Evolutionary conservation across 2,113 vertebrate genomes (phyloP).

Genomic region (Myotis yumanensis): DNA sequence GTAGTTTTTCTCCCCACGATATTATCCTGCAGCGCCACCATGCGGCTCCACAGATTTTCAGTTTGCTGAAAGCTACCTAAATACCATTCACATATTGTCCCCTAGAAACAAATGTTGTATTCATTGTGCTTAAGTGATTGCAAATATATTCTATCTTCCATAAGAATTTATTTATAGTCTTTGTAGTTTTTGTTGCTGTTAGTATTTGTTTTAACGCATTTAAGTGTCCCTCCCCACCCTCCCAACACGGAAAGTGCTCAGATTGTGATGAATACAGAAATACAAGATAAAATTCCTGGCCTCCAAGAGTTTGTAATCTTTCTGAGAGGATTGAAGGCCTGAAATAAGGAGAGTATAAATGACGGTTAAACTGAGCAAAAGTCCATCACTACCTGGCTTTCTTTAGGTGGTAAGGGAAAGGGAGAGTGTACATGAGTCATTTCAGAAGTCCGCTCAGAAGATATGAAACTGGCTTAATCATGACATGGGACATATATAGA

Average conservation of each 20-base stretch:
- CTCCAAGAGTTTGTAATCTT: neutral
- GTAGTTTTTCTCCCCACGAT: neutral
- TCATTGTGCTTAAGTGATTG: neutral
- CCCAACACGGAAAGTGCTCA: neutral
- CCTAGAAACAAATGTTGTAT: neutral
- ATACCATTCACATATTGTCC: neutral
- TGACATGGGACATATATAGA: neutral
- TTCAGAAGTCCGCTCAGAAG: neutral
- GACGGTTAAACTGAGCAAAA: neutral
- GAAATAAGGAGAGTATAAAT: neutral
- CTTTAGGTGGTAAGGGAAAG: neutral
- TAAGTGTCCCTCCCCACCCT: neutral
- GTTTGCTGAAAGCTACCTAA: constrained; percentile 27
- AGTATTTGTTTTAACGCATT: constrained; percentile 5
- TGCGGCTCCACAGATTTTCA: constrained; percentile 63
- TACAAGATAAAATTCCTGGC: neutral
- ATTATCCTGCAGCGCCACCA: constrained; percentile 79
- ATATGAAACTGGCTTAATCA: neutral
- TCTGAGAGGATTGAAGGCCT: neutral
- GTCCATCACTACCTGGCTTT: neutral
- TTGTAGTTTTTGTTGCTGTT: neutral
- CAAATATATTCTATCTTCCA: neutral
- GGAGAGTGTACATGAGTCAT: neutral
- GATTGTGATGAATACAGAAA: neutral
- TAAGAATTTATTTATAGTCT: neutral